Evolutionary conservation across 2,888 invertebrate genomes (phyloP).

Genomic region (Ormyrus rosae): DNA sequence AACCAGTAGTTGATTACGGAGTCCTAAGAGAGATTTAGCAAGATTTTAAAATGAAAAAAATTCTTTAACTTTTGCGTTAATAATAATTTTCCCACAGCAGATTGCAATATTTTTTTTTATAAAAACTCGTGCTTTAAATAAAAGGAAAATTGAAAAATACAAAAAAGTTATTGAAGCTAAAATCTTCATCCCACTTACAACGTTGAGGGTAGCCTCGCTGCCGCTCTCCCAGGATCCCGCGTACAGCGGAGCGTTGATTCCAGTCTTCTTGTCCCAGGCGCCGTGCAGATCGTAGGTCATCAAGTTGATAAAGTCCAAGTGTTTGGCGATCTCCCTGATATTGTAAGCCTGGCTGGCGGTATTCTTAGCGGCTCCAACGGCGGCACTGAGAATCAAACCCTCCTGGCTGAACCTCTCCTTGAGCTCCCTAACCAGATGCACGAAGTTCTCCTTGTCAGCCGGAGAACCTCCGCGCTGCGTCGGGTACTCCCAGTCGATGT

Average conservation of each 20-base stretch:
- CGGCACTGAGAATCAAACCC: slow-evolving; percentile 67
- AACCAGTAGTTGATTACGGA: slow-evolving; percentile 78
- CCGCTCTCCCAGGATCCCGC: slow-evolving; percentile 61
- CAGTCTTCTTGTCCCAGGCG: slow-evolving; percentile 76
- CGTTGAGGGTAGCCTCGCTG: slow-evolving; percentile 70
- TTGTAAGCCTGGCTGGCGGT: slow-evolving; percentile 79
- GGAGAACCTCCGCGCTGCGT: slow-evolving; percentile 77
- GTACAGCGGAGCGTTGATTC: slow-evolving; percentile 83
- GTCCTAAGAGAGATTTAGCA: slow-evolving; percentile 67
- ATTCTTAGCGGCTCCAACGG: slow-evolving; percentile 78
- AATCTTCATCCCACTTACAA: slow-evolving; percentile 68
- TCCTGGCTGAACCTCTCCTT: slow-evolving; percentile 78
- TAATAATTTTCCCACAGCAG: no score
- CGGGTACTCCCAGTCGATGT: slow-evolving; percentile 86
- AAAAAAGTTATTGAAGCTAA: no score
- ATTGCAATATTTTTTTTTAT: no score
- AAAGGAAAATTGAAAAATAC: no score
- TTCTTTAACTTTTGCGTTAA: no score
- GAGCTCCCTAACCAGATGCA: slow-evolving; percentile 78
- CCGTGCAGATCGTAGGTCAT: slow-evolving; percentile 88
- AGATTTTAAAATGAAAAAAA: slow-evolving; percentile 32
- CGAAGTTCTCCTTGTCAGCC: slow-evolving; percentile 77
- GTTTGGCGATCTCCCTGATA: slow-evolving; percentile 79
- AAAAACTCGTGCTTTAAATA: no score
- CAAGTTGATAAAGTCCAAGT: slow-evolving; percentile 82